These are phyloP conservation scores for Plagodis pulveraria DNA, from an alignment of 2,888 invertebrate species.

Conservation along the genomic window DNA sequence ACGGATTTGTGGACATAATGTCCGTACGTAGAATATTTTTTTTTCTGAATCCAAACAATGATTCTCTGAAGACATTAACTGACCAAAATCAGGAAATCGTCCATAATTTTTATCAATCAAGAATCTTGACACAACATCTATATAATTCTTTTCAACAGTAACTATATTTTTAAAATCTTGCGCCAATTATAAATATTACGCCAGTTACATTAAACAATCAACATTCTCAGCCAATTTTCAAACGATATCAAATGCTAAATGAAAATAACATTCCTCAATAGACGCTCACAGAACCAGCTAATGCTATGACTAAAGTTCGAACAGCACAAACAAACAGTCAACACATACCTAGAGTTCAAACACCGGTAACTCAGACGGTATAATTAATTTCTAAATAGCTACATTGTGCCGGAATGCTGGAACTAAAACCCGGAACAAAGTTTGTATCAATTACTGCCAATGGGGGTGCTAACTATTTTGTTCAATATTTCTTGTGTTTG, in stretches of 20 bases:
- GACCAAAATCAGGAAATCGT: too few relatives aligned
- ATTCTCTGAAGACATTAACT: too few relatives aligned
- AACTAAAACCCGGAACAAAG: slow-evolving; percentile 38
- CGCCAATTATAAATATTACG: too few relatives aligned
- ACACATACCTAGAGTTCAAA: slow-evolving; percentile 52
- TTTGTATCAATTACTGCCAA: slow-evolving; percentile 46
- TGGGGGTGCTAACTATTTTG: slow-evolving; percentile 35
- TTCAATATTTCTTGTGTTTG: not conserved
- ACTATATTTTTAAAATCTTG: too few relatives aligned
- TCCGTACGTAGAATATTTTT: too few relatives aligned
- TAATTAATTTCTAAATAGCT: slow-evolving; percentile 67
- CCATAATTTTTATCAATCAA: too few relatives aligned
- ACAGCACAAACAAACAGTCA: slow-evolving; percentile 42
- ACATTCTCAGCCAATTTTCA: not conserved
- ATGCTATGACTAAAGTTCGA: slow-evolving; percentile 41
- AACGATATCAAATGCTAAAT: slow-evolving; percentile 7
- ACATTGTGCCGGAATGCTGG: slow-evolving; percentile 51
- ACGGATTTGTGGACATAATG: too few relatives aligned
- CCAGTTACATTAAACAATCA: too few relatives aligned
- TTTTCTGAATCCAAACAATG: too few relatives aligned
- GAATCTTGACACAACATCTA: too few relatives aligned
- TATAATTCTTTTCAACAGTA: too few relatives aligned
- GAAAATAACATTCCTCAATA: slow-evolving; percentile 12
- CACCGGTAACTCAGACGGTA: slow-evolving; percentile 52
- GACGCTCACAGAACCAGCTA: slow-evolving; percentile 10